Conservation (phyloP, 35 echinoderm and acorn worm species). For the Ophioderma brevispina region DNA sequence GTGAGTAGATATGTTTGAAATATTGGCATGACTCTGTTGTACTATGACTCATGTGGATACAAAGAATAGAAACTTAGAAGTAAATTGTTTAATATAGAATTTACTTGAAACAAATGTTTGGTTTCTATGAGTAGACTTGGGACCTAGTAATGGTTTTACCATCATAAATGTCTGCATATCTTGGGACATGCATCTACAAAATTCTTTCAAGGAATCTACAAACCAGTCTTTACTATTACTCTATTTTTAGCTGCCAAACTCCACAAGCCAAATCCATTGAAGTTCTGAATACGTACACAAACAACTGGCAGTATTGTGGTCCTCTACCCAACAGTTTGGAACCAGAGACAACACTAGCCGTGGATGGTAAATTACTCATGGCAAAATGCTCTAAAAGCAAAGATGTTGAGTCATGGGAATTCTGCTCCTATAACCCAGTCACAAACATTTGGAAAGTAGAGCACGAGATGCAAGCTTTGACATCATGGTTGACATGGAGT, state of each 20-base stretch:
- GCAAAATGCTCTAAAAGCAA: not conserved
- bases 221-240: too few relatives aligned
- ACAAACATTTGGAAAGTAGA: not conserved
- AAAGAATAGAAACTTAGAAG: too few relatives aligned
- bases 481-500: not conserved
- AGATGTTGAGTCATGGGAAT: not conserved
- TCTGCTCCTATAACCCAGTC: not conserved
- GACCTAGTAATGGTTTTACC: too few relatives aligned
- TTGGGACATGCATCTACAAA: too few relatives aligned
- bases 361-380: not conserved
- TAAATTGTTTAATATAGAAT: too few relatives aligned
- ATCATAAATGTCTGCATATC: too few relatives aligned
- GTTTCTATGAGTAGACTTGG: too few relatives aligned
- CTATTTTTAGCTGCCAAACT: not conserved
- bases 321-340: not conserved
- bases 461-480: not conserved
- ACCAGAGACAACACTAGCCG: not conserved
- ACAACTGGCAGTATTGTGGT: not conserved
- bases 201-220: too few relatives aligned
- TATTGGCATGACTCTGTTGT: too few relatives aligned
- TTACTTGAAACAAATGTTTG: too few relatives aligned
- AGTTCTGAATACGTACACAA: not conserved
- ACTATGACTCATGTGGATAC: too few relatives aligned
- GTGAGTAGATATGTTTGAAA: too few relatives aligned
- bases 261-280: not conserved